Evolutionary conservation across 1,140 invertebrate species (phyloP).

Genomic region (Battus philenor): DNA sequence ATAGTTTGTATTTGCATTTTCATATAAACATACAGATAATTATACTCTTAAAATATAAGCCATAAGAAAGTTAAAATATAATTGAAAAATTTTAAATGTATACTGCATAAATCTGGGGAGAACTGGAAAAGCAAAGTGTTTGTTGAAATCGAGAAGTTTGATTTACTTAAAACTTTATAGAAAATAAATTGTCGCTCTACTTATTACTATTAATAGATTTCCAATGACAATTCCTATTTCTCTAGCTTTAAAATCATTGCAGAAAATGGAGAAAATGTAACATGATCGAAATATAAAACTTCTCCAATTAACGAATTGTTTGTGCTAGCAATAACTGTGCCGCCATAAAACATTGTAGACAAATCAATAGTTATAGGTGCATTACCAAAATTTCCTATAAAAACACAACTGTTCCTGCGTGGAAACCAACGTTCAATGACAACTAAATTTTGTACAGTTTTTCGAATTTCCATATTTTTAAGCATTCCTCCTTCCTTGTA

Average conservation of each 20-base stretch:
- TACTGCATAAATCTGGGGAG: too few species aligned
- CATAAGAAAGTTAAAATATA: too few species aligned
- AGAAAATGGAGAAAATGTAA: slow-evolving; percentile 78
- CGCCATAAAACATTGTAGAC: slow-evolving; percentile 84
- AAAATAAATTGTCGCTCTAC: too few species aligned
- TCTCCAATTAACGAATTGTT: slow-evolving; percentile 75
- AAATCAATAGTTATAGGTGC: slow-evolving; percentile 80
- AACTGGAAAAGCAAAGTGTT: too few species aligned
- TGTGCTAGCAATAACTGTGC: slow-evolving; percentile 81
- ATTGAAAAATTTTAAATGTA: too few species aligned
- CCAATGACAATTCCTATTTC: slow-evolving; percentile 74
- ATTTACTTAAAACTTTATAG: too few species aligned
- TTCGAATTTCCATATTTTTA: slow-evolving; percentile 81
- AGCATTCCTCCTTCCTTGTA: slow-evolving; percentile 78
- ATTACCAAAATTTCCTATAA: slow-evolving; percentile 82
- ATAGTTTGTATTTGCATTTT: too few species aligned
- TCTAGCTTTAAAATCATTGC: slow-evolving; percentile 82
- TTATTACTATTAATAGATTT: too few species aligned
- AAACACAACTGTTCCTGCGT: slow-evolving; percentile 83
- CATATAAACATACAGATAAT: too few species aligned
- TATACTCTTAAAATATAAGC: too few species aligned
- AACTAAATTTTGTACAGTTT: slow-evolving; percentile 79
- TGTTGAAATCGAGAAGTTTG: too few species aligned
- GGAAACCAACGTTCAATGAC: slow-evolving; percentile 87
- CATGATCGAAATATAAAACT: slow-evolving; percentile 81